Base-by-base conservation (phyloP, 2,113 vertebrate species). In the Albula glossodonta region DNA sequence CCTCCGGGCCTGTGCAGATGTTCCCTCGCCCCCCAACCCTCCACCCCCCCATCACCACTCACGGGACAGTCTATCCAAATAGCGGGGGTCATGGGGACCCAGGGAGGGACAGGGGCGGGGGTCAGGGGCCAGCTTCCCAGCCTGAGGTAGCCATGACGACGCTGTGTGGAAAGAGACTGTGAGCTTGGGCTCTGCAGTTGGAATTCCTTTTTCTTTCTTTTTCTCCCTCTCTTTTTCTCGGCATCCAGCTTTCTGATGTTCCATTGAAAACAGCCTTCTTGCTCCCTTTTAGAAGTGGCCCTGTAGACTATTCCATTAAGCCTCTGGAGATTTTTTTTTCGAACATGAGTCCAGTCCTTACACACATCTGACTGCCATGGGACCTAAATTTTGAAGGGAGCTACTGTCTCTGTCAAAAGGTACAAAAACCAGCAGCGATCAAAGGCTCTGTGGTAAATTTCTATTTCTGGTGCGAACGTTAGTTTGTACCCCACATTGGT, bases 71-170 rank as follows among this genome's bases (percentile, higher is more conserved):
- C 89, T 92, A 87, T 92, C 90, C 89, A 91, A 93, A 92, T 92
- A 90, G 88, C 93, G 90, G 92, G 90, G 92, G 92, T 91, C 87
- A 91, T 86, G 87, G 85, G 86, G 89, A 94, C 93, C 93, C 91
- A 85, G 51, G 0, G 41, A 82, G 85, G 85, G 89, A 85, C 81
- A 81, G 74, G 49, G 0, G 81, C 87, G 87, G 89, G 88, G 93
- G 94, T 95, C 94, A 96, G 87, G 94, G 95, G 92, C 93, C 94
- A 92, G 85, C 84, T 91, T 92, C 92, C 89, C 90, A 93, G 92
- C 89, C 90, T 92, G 86, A 88, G 91, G 92, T 95, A 93, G 88
- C 89, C 91, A 90, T 90, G 89, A 92, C 82, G 91, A 94, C 86
- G 86, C 90, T 92, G 93, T 94, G 91, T 93, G 92, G 89, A 90